phyloP scores from a whole-genome alignment of 2,888 invertebrate genomes.

The Cantharis flavilabris region DNA sequence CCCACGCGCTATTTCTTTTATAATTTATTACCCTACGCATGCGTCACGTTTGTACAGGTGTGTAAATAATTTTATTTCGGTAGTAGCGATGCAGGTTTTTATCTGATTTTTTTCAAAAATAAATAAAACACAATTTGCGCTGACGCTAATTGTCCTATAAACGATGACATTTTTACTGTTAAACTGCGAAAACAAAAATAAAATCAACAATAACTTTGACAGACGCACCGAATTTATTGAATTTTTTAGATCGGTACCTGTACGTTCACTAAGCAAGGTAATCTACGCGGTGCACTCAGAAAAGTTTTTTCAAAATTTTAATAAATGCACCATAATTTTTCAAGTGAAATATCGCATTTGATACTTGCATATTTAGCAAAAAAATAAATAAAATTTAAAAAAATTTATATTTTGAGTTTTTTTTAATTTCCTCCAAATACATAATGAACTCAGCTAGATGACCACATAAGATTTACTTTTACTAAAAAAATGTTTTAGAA shows the following conservation, averaged over 20 bases:
- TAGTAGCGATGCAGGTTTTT: background rate
- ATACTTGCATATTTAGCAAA: too few relatives aligned
- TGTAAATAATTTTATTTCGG: constrained; percentile 13
- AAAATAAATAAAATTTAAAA: too few relatives aligned
- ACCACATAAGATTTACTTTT: too few relatives aligned
- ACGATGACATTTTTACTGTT: background rate
- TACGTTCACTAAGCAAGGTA: background rate
- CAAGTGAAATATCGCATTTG: too few relatives aligned
- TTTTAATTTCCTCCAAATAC: too few relatives aligned
- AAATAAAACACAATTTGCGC: background rate
- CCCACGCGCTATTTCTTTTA: constrained; percentile 53
- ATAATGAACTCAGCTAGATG: too few relatives aligned
- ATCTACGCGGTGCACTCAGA: background rate
- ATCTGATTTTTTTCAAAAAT: background rate
- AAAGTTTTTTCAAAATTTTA: background rate
- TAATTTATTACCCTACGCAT: constrained; percentile 41
- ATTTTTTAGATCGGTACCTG: background rate
- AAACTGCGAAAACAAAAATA: background rate
- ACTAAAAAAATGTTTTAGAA: too few relatives aligned
- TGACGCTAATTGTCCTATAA: background rate
- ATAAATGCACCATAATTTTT: too few relatives aligned
- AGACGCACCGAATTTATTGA: background rate
- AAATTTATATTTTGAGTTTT: too few relatives aligned
- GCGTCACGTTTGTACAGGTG: constrained; percentile 29
- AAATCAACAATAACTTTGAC: background rate